Percentiles rank a stretch among this genome's conserved stretches.
phyloP scores from a whole-genome alignment of 2,113 vertebrate species.

The human region GRCh38 chr12:111074501-111075000 shows the following conservation, averaged over 20 bases:
- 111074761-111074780: background rate
- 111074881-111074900: background rate
- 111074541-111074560: background rate
- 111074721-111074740: slow-evolving; percentile 66
- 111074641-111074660: slow-evolving; percentile 51
- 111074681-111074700: slow-evolving; percentile 44
- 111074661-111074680: background rate
- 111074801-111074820: background rate
- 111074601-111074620: background rate
- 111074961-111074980: background rate
- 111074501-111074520: background rate
- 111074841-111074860: background rate
- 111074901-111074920: slow-evolving; percentile 9
- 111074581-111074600: background rate
- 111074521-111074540: background rate
- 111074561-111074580: background rate
- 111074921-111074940: background rate
- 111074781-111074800: background rate
- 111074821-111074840: background rate
- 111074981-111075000: background rate
- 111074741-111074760: slow-evolving; percentile 59
- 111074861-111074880: background rate
- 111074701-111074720: slow-evolving; percentile 75
- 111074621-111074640: background rate
- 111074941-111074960: background rate